Conservation (phyloP, 2,797 vertebrate species). For the Kryptolebias ocellatus region DNA sequence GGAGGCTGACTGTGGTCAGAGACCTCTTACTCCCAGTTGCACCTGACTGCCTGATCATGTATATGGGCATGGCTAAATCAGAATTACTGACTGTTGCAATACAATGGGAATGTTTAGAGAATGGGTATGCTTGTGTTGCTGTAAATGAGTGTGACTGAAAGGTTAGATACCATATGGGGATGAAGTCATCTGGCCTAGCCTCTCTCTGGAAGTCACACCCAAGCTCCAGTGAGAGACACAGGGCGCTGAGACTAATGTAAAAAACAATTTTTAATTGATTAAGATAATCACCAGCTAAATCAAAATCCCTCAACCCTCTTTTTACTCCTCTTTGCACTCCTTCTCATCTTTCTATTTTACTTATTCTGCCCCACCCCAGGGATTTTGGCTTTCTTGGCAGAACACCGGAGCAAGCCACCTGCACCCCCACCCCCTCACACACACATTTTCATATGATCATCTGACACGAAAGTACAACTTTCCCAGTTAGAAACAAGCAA, state of each 20-base stretch:
- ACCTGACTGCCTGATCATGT: conserved; percentile 38
- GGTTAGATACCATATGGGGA: conserved; percentile 82
- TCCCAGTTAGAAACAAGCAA: conserved; percentile 62
- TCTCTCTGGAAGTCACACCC: conserved; percentile 75
- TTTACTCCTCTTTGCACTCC: conserved; percentile 47
- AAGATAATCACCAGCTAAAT: conserved; percentile 79
- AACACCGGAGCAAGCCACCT: conserved; percentile 80
- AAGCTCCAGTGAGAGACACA: conserved; percentile 61
- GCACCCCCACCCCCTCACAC: conserved; percentile 59
- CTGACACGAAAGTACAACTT: conserved; percentile 46
- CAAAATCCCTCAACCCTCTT: conserved; percentile 57
- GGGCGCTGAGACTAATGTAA: conserved; percentile 65
- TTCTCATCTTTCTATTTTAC: conserved; percentile 71
- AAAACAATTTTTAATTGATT: conserved; percentile 79
- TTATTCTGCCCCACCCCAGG: conserved; percentile 80
- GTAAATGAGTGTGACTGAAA: conserved; percentile 80
- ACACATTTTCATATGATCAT: conserved; percentile 51
- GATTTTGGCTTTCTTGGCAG: conserved; percentile 84
- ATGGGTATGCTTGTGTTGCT: conserved; percentile 74
- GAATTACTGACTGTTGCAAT: conserved; percentile 57
- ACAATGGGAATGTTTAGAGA: conserved; percentile 77
- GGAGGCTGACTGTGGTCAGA: conserved; percentile 64
- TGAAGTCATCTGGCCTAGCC: conserved; percentile 83
- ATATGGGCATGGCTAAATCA: conserved; percentile 70
- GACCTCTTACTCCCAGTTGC: conserved; percentile 30